Conservation (phyloP, 2,113 vertebrate species). For the Pollimyrus isidori region DNA sequence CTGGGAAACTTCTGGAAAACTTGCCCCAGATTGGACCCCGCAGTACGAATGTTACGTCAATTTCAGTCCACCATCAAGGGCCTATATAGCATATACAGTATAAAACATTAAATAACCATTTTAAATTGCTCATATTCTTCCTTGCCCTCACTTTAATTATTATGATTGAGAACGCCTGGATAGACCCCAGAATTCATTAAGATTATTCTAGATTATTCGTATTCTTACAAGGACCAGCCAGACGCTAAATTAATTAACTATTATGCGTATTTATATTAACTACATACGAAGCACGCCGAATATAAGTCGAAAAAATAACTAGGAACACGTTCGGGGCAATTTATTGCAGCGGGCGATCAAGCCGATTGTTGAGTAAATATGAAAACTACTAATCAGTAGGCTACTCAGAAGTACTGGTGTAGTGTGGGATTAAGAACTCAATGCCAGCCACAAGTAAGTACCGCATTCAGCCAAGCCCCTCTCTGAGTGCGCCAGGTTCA, state of each 20-base stretch:
- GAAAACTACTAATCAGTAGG: background rate
- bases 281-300: background rate
- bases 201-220: background rate
- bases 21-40: background rate
- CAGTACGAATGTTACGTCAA: background rate
- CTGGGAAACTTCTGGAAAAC: background rate
- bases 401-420: background rate
- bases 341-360: background rate
- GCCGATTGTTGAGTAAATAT: background rate
- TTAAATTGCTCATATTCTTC: background rate
- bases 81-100: background rate
- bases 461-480: background rate
- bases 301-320: background rate
- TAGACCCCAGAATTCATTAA: background rate
- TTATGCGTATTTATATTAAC: background rate
- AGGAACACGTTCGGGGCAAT: background rate
- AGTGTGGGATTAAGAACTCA: background rate
- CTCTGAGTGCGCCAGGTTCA: background rate
- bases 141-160: background rate
- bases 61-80: background rate
- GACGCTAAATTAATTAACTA: background rate
- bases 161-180: background rate
- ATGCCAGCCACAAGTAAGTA: slow-evolving; percentile 6
- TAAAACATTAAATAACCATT: background rate
- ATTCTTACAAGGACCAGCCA: background rate